Evolutionary conservation across 2,797 vertebrate species (phyloP).

Genomic region (Euthynnus affinis): DNA sequence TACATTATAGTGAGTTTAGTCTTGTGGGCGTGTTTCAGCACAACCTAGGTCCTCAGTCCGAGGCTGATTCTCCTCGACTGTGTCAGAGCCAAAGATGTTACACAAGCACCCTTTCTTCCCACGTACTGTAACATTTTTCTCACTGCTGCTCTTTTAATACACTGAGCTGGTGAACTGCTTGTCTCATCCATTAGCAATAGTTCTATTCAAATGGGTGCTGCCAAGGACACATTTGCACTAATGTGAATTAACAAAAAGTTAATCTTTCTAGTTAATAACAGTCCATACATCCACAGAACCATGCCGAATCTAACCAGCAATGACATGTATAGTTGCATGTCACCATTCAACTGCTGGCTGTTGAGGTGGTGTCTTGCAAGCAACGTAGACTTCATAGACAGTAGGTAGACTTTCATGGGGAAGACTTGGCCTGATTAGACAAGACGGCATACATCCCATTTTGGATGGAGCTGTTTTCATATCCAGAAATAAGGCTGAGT

Average conservation of each 20-base stretch:
- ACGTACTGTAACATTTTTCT: constrained; percentile 47
- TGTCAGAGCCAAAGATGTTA: constrained; percentile 70
- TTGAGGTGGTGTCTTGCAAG: too few species aligned
- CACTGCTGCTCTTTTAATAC: constrained; percentile 42
- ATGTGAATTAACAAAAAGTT: constrained; percentile 31
- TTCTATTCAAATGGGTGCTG: constrained; percentile 17
- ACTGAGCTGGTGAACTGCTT: constrained; percentile 34
- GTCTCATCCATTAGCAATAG: constrained; percentile 50
- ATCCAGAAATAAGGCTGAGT: too few species aligned
- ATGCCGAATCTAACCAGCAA: too few species aligned
- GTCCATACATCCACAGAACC: constrained; percentile 16
- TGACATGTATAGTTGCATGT: too few species aligned
- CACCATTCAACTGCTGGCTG: too few species aligned
- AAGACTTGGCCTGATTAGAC: too few species aligned
- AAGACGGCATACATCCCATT: too few species aligned
- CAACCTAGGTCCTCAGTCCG: constrained; percentile 47
- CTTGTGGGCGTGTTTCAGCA: constrained; percentile 57
- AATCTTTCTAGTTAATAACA: not conserved
- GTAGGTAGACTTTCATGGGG: too few species aligned
- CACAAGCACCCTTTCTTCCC: constrained; percentile 68
- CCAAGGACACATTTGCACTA: constrained; percentile 21
- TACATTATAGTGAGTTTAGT: constrained; percentile 42
- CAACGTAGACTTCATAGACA: too few species aligned
- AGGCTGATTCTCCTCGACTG: constrained; percentile 52
- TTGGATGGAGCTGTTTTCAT: too few species aligned